phyloP scores from a whole-genome alignment of 2,797 vertebrate species.

The Trachurus trachurus region DNA sequence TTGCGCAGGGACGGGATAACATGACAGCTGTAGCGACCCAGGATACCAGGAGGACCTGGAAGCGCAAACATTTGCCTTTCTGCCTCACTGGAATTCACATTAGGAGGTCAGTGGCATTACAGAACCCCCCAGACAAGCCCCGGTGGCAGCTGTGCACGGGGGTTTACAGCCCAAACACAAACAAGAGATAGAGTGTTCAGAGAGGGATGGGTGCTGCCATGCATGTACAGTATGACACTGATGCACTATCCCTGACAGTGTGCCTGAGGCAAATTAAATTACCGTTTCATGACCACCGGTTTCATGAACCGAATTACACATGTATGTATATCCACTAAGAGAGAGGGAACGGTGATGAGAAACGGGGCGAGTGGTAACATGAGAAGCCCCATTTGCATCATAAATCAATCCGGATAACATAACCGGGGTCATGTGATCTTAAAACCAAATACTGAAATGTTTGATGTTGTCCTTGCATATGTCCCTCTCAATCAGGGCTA shows the following conservation, averaged over 20 bases:
- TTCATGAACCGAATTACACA: constrained; percentile 31
- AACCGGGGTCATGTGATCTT: constrained; percentile 59
- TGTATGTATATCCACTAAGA: constrained; percentile 17
- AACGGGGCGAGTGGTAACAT: constrained; percentile 50
- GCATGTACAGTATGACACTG: constrained; percentile 40
- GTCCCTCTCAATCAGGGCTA: constrained; percentile 75
- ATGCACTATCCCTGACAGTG: constrained; percentile 21
- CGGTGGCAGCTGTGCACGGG: constrained; percentile 74
- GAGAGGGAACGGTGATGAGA: constrained; percentile 28
- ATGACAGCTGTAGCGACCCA: constrained; percentile 66
- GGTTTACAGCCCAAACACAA: constrained; percentile 74
- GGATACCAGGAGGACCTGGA: constrained; percentile 63
- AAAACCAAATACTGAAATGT: constrained; percentile 59
- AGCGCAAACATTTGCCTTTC: constrained; percentile 71
- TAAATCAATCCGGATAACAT: constrained; percentile 75
- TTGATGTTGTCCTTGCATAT: constrained; percentile 78
- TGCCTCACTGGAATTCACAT: constrained; percentile 80
- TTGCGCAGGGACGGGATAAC: constrained; percentile 58
- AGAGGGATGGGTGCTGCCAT: constrained; percentile 44
- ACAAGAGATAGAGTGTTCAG: constrained; percentile 64
- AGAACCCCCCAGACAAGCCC: constrained; percentile 55
- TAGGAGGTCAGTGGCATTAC: constrained; percentile 75
- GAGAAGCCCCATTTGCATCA: constrained; percentile 61
- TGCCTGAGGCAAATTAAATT: constrained; percentile 45
- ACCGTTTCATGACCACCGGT: constrained; percentile 47